These are phyloP conservation scores for Stictocephala bisonia DNA, from an alignment of 2,888 invertebrate species.

Conservation along the genomic window DNA sequence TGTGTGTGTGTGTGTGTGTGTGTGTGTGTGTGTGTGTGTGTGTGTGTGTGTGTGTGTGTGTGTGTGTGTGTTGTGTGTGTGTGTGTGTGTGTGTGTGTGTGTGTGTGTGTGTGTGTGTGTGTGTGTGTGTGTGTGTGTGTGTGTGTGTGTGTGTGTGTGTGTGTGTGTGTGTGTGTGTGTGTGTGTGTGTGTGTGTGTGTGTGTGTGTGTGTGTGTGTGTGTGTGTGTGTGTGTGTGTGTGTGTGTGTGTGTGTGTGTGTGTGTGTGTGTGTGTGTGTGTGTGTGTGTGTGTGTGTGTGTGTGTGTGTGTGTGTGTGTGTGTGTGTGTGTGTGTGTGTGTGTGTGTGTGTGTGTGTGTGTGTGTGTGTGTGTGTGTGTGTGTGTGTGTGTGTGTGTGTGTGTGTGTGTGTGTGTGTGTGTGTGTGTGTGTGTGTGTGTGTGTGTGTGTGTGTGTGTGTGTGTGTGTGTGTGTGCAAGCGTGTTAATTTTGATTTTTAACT, in stretches of 20 bases:
- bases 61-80: no score
- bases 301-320: slow-evolving; percentile 13
- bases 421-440: slow-evolving; percentile 2
- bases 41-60: not conserved
- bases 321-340: slow-evolving; percentile 9
- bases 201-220: not conserved
- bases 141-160: not conserved
- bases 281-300: slow-evolving; percentile 13
- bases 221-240: not conserved
- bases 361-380: slow-evolving; percentile 13
- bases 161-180: not conserved
- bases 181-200: not conserved
- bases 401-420: not conserved
- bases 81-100: not conserved
- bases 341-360: slow-evolving; percentile 13
- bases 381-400: slow-evolving; percentile 3
- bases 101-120: slow-evolving; percentile 8
- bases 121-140: not conserved
- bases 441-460: slow-evolving; percentile 28
- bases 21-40: not conserved
- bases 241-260: not conserved
- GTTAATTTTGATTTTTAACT: not conserved
- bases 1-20: not conserved
- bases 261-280: slow-evolving; percentile 1
- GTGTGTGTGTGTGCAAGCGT: slow-evolving; percentile 12